A percentile compares a stretch with the other conserved stretches of the same genome.
Evolutionary conservation across 30 jellyfish, hydroid and myxozoan genomes (phyloP).

Genomic region (Aurelia aurita): DNA sequence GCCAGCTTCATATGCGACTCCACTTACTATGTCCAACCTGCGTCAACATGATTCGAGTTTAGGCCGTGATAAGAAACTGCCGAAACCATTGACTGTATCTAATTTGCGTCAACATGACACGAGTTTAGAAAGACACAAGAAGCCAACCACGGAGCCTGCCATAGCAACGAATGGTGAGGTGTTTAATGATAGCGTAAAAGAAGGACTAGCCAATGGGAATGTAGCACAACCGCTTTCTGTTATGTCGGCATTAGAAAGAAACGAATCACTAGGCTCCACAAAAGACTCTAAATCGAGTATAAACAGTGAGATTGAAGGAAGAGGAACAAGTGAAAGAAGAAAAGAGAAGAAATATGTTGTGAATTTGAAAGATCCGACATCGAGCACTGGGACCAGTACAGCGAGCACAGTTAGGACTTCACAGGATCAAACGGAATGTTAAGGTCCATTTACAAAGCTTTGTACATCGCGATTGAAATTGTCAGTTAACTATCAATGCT

Average conservation of each 20-base stretch:
- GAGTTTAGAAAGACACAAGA: slow-evolving; percentile 89
- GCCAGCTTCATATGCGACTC: slow-evolving; percentile 67
- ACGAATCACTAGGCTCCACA: slow-evolving; percentile 92
- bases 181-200: slow-evolving; percentile 26
- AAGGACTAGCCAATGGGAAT: slow-evolving; percentile 40
- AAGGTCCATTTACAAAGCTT: neutral
- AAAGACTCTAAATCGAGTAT: slow-evolving; percentile 85
- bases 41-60: slow-evolving; percentile 94
- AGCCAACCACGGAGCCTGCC: slow-evolving; percentile 24
- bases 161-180: slow-evolving; percentile 25
- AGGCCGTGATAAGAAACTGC: slow-evolving; percentile 83
- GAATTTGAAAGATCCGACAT: slow-evolving; percentile 75
- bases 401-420: slow-evolving; percentile 94
- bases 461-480: no score
- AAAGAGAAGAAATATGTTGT: slow-evolving; percentile 68
- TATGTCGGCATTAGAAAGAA: slow-evolving; percentile 95
- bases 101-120: slow-evolving; percentile 93
- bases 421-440: slow-evolving; percentile 93
- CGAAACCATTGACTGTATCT: slow-evolving; percentile 88
- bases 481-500: no score
- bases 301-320: slow-evolving; percentile 86
- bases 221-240: slow-evolving; percentile 87
- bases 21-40: slow-evolving; percentile 93
- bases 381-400: slow-evolving; percentile 94
- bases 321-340: slow-evolving; percentile 92